Percentiles rank a stretch among this genome's conserved stretches.
Conservation (phyloP, 2,888 invertebrate species). For the Hirtodrosophila duncani region DNA sequence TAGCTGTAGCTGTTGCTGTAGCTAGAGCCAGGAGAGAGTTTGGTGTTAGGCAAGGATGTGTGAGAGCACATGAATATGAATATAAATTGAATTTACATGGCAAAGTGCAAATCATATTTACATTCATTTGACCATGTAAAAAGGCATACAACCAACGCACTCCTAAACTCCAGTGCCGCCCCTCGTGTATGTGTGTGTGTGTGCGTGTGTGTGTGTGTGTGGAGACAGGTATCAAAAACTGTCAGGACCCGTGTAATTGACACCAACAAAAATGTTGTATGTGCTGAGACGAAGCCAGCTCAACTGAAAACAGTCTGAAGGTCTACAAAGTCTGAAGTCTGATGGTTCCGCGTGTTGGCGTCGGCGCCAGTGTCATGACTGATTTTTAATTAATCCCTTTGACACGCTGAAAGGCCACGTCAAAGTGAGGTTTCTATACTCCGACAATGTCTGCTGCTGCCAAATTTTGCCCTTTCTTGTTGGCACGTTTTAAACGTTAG, state of each 20-base stretch:
- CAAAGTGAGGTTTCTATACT: too few relatives aligned
- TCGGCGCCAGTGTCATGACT: too few relatives aligned
- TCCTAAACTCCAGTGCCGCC: neutral
- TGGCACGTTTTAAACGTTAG: neutral
- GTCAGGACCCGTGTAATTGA: conserved; percentile 18
- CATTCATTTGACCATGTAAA: conserved; percentile 67
- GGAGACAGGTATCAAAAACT: too few relatives aligned
- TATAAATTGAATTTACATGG: conserved; percentile 71
- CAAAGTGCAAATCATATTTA: conserved; percentile 64
- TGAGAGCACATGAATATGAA: conserved; percentile 65
- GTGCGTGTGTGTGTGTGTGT: too few relatives aligned
- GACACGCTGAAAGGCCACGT: conserved; percentile 18
- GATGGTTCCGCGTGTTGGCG: too few relatives aligned
- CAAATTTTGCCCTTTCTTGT: neutral
- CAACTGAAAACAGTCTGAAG: too few relatives aligned
- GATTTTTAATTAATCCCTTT: conserved; percentile 28
- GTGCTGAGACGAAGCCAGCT: too few relatives aligned
- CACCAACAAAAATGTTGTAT: too few relatives aligned
- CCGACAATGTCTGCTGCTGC: conserved; percentile 1
- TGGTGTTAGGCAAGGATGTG: conserved; percentile 42
- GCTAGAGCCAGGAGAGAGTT: conserved; percentile 11
- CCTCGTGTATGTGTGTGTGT: too few relatives aligned
- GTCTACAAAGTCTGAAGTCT: too few relatives aligned
- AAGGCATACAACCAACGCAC: conserved; percentile 4
- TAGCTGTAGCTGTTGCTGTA: too few relatives aligned